These are phyloP conservation scores for Callinectes sapidus DNA, from an alignment of 2,888 invertebrate species.

Conservation along the genomic window DNA sequence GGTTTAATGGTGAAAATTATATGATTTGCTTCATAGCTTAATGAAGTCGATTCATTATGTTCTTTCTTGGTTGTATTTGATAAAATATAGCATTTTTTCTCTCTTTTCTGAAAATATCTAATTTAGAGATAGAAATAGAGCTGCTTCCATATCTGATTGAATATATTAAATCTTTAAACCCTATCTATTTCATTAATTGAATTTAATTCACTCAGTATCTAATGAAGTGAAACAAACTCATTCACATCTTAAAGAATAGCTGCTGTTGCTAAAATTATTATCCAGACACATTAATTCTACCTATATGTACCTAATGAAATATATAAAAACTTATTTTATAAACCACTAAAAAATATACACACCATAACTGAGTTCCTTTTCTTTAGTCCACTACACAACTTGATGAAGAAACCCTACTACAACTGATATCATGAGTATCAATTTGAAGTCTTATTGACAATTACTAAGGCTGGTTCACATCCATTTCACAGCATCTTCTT, in stretches of 20 bases:
- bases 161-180: not conserved
- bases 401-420: not conserved
- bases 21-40: not conserved
- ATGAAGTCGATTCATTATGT: not conserved
- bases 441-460: not conserved
- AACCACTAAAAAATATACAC: too few relatives aligned
- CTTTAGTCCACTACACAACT: not conserved
- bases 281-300: too few relatives aligned
- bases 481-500: not conserved
- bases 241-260: not conserved
- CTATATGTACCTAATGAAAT: too few relatives aligned
- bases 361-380: not conserved
- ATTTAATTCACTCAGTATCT: not conserved
- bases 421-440: not conserved
- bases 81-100: not conserved
- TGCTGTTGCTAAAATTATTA: not conserved
- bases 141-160: not conserved
- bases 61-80: not conserved
- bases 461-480: not conserved
- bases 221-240: not conserved
- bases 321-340: too few relatives aligned
- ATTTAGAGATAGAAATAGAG: not conserved
- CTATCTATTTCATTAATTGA: not conserved
- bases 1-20: not conserved
- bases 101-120: not conserved